Base-by-base conservation (phyloP, 1,140 invertebrate genomes). In the Micrasema longulum region DNA sequence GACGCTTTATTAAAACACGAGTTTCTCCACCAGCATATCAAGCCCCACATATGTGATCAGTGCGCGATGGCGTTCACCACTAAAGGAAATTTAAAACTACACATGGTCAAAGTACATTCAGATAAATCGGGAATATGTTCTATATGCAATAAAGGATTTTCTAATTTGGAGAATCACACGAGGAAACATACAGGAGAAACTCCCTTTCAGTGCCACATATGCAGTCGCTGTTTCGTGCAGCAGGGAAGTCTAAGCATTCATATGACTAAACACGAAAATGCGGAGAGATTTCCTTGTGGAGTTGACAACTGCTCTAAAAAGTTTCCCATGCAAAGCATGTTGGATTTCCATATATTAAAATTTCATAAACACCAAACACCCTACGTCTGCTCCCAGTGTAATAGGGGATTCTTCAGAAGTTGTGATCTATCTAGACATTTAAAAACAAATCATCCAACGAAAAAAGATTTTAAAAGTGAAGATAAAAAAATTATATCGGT, bases 131-230 rank as follows among this genome's bases (percentile, higher is more conserved):
- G 72, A 23, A 26, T 36, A 11, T 87, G 86, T 66, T 71, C 77
- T 1, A 81, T 85, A 3, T 88, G 86, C 72, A 83, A 82, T 2
- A 87, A 87, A 71, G 80, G 86, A 14, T 87, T 84, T 75, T 87
- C 87, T 35, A 87, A 91, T 76, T 77, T 91, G 7, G 89, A 90
- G 75, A 90, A 90, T 22, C 91, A 92, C 76, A 90, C 91, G 88
- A 80, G 89, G 18, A 86, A 84, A 50, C 90, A 92, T 73, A 91
- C 90, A 0, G 90, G 90, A 1, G 90, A 92, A 76, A 91, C 91
- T 76, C 90, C 91, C 3, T 92, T 90, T 78, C 85, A 89, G 50
- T 93, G 91, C 80, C 79, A 80, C 18, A 72, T 83, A n/a, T 86
- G 85, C 55, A 72, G 78, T 4, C 80, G 78, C 47, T 57, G 69